These are phyloP conservation scores for Echeneis naucrates DNA, from an alignment of 2,797 vertebrate genomes.

Conservation along the genomic window DNA sequence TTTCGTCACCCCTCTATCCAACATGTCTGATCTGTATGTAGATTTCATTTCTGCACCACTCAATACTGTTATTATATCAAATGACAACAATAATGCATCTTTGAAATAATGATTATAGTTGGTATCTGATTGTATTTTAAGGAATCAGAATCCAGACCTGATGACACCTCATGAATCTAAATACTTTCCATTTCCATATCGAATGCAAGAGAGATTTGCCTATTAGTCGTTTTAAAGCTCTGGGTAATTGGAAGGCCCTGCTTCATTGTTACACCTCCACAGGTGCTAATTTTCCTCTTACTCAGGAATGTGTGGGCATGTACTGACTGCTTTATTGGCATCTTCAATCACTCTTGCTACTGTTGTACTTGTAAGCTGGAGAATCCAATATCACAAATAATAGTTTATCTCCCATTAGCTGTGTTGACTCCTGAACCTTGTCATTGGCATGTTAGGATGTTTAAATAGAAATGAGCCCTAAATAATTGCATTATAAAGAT, in stretches of 20 bases:
- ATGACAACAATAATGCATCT: background rate
- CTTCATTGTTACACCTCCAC: background rate
- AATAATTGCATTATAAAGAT: background rate
- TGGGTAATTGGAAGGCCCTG: background rate
- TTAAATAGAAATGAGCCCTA: background rate
- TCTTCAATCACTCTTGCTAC: background rate
- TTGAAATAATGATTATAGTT: background rate
- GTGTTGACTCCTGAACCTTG: background rate
- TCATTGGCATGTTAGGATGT: background rate
- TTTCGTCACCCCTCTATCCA: background rate
- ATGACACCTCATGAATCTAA: background rate
- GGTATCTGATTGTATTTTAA: background rate
- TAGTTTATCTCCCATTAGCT: background rate
- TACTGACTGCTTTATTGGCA: background rate
- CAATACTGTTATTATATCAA: background rate
- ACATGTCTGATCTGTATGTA: constrained; percentile 3
- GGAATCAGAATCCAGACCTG: background rate
- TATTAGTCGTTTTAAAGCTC: background rate
- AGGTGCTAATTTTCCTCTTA: background rate
- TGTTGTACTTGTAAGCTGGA: background rate
- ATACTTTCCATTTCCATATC: background rate
- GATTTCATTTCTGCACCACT: background rate
- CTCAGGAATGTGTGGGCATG: background rate
- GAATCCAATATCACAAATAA: background rate
- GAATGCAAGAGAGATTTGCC: no score